These are phyloP conservation scores for Scaptomyza flava DNA, from an alignment of 2,888 invertebrate species.

Conservation along the genomic window DNA sequence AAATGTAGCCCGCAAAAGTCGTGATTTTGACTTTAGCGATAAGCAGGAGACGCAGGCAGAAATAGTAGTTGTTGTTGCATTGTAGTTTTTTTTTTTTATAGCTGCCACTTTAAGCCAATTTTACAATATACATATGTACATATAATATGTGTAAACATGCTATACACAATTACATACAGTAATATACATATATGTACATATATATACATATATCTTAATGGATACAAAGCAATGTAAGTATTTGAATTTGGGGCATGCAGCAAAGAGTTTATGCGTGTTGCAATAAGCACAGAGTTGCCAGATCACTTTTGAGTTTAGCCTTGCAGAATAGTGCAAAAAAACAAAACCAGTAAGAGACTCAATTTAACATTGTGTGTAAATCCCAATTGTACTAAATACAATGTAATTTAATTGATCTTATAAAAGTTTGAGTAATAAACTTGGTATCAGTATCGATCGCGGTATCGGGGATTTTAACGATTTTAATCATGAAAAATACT, in stretches of 20 bases:
- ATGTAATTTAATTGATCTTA: no score
- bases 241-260: constrained; percentile 11
- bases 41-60: constrained; percentile 50
- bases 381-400: no score
- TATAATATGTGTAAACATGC: not conserved
- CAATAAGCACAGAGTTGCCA: constrained; percentile 31
- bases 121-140: constrained; percentile 10
- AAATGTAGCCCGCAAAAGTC: constrained; percentile 59
- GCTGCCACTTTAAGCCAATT: constrained; percentile 44
- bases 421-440: no score
- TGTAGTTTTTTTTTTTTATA: constrained; percentile 23
- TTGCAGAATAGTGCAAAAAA: not conserved
- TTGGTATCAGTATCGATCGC: no score
- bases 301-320: constrained; percentile 9
- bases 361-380: no score
- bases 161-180: not conserved
- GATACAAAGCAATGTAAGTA: constrained; percentile 3
- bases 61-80: constrained; percentile 22
- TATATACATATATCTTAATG: not conserved
- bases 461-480: no score
- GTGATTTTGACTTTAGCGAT: constrained; percentile 74
- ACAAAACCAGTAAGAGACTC: not conserved
- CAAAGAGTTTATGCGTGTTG: constrained; percentile 43
- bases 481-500: no score
- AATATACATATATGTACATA: not conserved